Evolutionary conservation across 2,113 vertebrate species (phyloP).

Genomic region (Apaloderma vittatum): DNA sequence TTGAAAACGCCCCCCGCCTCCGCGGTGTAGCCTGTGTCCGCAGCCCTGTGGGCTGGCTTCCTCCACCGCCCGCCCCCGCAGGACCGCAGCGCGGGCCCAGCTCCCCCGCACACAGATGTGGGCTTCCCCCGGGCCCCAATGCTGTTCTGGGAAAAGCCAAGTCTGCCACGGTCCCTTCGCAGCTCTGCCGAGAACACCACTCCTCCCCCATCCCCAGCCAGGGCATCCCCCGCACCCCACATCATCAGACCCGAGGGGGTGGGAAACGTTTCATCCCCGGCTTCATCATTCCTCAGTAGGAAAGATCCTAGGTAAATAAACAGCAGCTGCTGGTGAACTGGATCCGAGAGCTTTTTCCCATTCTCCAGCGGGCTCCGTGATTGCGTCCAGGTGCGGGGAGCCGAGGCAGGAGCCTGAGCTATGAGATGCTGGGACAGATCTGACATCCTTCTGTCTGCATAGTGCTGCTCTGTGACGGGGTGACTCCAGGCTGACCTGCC

Average conservation of each 20-base stretch:
- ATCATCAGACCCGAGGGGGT: background rate
- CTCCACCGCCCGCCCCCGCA: background rate
- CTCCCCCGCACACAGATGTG: slow-evolving; percentile 64
- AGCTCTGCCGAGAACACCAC: background rate
- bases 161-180: background rate
- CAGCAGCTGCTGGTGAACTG: slow-evolving; percentile 52
- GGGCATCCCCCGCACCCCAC: background rate
- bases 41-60: slow-evolving; percentile 17
- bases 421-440: background rate
- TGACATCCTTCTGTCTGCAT: background rate
- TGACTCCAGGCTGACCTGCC: background rate
- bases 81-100: slow-evolving; percentile 13
- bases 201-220: background rate
- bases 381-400: slow-evolving; percentile 35
- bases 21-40: background rate
- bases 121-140: slow-evolving; percentile 12
- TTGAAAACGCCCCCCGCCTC: background rate
- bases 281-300: background rate
- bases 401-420: background rate
- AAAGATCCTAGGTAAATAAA: slow-evolving; percentile 45
- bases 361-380: background rate
- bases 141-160: slow-evolving; percentile 62
- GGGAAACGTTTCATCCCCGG: background rate
- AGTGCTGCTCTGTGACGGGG: rapidly evolving
- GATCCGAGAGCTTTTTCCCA: background rate